Conservation (phyloP, 37 sponge, comb jelly and placozoan species). For the Ephydatia muelleri region DNA sequence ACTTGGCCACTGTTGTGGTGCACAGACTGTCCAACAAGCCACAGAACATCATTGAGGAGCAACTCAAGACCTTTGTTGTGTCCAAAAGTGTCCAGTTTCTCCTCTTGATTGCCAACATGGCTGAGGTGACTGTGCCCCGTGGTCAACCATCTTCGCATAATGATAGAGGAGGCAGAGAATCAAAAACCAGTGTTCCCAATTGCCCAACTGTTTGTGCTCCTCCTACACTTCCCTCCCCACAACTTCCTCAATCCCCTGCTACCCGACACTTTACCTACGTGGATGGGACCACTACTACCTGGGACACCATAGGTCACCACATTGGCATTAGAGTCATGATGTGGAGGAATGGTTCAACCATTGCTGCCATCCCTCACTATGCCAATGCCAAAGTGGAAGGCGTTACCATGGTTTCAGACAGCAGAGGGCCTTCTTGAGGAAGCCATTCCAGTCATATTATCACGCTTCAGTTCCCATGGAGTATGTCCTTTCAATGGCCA, state of each 20-base stretch:
- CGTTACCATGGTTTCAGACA: not conserved
- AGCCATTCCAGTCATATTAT: not conserved
- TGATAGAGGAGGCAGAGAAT: constrained; percentile 65
- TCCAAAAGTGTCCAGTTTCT: constrained; percentile 37
- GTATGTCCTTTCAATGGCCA: not conserved
- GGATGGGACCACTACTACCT: constrained; percentile 81
- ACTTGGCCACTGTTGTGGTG: constrained; percentile 24
- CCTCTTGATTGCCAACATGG: constrained; percentile 12
- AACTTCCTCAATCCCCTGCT: constrained; percentile 55
- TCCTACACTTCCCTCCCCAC: constrained; percentile 66
- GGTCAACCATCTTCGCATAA: constrained; percentile 69
- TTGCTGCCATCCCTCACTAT: not conserved
- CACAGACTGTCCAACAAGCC: constrained; percentile 61
- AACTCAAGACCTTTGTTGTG: constrained; percentile 38
- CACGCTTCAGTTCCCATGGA: not conserved
- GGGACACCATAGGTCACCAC: constrained; percentile 33
- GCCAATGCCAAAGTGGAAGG: not conserved
- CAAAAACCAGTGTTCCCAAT: not conserved
- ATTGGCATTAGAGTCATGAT: not conserved
- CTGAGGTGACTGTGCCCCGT: constrained; percentile 30
- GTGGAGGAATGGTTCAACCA: constrained; percentile 9
- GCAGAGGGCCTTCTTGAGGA: not conserved
- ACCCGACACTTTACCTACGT: constrained; percentile 64
- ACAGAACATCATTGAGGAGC: constrained; percentile 36
- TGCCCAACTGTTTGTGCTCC: constrained; percentile 57